Evolutionary conservation across 35 echinoderm and acorn worm genomes (phyloP), one percentile per base, ranked within the genome.

Genomic region (Ophioderma brevispina): DNA sequence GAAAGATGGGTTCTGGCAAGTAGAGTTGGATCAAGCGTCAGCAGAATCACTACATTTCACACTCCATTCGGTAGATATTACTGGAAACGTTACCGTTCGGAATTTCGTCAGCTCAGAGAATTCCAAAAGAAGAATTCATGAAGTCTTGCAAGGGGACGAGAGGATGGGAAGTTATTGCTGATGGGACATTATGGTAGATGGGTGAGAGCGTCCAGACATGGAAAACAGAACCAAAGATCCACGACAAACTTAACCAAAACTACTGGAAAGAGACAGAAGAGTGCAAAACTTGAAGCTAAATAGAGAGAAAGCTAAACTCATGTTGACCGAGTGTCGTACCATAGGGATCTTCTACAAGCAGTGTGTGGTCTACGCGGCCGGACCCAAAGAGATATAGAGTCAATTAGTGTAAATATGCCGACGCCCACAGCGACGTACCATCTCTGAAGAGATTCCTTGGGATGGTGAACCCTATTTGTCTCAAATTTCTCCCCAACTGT

Each of bases 371-470:
- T n/a, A n/a, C n/a, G 28, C 10, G n/a, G n/a, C 59, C 59, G 28
- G 59, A 70, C 59, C 59, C 59, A 70, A 70, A 70, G 59, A 70
- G n/a, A 70, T 8, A 70, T 70, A 70, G 59, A 70, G n/a, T 8
- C 59, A 2, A 30, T 70, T 13, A n/a, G n/a, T n/a, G 59, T 70
- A 3, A 30, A 70, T 30, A 70, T 70, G 59, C 59, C 59, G 23
- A 70, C 59, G 10, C 28, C 41, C 59, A 30, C 59, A 70, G 46
- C n/a, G 28, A 70, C 28, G 6, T 70, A 25, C 59, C 59, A 70
- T 8, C 15, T 4, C n/a, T 70, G 59, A 70, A 70, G 59, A 18
- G 59, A 70, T 70, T 70, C 28, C 23, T 70, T 2, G 59, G 59
- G n/a, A 70, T 70, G 59, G 59, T 70, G 4, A 70, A 30, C 17